phyloP scores from a whole-genome alignment of 1,140 invertebrate genomes.

The Drosophila oshimai region DNA sequence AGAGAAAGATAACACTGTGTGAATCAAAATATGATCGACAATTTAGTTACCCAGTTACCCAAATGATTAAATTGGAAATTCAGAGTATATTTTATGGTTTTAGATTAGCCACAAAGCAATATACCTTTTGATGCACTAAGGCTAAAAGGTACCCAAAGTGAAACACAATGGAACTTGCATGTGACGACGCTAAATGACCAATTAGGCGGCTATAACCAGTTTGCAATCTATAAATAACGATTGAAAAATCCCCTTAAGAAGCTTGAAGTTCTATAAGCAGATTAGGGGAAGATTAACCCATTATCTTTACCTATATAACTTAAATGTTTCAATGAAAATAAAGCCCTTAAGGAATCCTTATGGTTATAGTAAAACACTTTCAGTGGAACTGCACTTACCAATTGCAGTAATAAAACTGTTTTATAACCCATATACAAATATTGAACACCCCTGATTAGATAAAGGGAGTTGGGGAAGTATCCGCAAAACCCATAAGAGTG shows the following conservation, averaged over 20 bases:
- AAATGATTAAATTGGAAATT: background rate
- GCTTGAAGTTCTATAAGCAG: background rate
- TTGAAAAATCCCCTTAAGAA: constrained; percentile 9
- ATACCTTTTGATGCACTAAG: background rate
- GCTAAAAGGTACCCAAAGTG: background rate
- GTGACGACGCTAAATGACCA: constrained; percentile 23
- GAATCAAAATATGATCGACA: background rate
- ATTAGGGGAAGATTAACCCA: constrained; percentile 9
- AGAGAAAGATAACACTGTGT: background rate
- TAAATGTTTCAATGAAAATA: background rate
- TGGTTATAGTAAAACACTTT: background rate
- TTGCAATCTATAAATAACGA: constrained; percentile 32
- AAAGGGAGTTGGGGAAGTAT: background rate
- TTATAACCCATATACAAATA: constrained; percentile 11
- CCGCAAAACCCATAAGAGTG: background rate
- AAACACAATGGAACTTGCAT: constrained; percentile 28
- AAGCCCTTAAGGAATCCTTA: background rate
- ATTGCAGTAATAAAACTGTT: constrained; percentile 11
- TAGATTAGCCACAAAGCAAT: background rate
- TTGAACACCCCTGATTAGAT: constrained; percentile 6
- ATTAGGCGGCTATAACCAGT: constrained; percentile 41
- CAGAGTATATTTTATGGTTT: background rate
- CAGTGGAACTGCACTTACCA: background rate
- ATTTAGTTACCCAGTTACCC: no score
- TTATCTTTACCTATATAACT: background rate